Evolutionary conservation across 2,888 invertebrate genomes (phyloP).

Genomic region (Rhagium mordax): DNA sequence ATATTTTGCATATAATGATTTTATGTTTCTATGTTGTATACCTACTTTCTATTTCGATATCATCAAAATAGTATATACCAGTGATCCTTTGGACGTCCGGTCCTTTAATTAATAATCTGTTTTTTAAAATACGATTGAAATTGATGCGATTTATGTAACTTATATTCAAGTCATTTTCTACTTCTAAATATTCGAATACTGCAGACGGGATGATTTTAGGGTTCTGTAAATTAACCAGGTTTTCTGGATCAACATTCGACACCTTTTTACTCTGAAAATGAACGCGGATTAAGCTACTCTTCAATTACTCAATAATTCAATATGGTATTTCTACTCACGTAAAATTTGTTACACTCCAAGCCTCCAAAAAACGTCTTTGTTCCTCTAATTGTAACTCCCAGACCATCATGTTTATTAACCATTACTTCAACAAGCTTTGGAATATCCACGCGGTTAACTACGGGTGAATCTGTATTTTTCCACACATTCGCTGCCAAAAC

Average conservation of each 20-base stretch:
- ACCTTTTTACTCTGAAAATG: conserved; percentile 55
- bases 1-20: too few relatives aligned
- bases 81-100: conserved; percentile 56
- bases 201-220: conserved; percentile 56
- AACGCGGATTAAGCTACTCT: background rate
- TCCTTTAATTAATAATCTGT: conserved; percentile 57
- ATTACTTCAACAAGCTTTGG: conserved; percentile 55
- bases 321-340: too few relatives aligned
- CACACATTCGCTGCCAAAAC: conserved; percentile 41
- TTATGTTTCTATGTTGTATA: conserved; percentile 12
- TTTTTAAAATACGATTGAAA: conserved; percentile 58
- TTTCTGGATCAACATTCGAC: conserved; percentile 57
- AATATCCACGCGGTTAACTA: conserved; percentile 57
- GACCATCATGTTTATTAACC: conserved; percentile 52
- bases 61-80: conserved; percentile 60
- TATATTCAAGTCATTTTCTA: conserved; percentile 59
- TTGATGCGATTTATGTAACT: conserved; percentile 59
- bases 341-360: conserved; percentile 58
- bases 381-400: conserved; percentile 56
- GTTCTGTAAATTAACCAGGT: conserved; percentile 59
- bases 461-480: conserved; percentile 49
- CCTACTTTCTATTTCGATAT: conserved; percentile 58
- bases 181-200: conserved; percentile 58
- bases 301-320: too few relatives aligned
- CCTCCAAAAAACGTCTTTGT: conserved; percentile 62